Evolutionary conservation across 2,888 invertebrate genomes (phyloP).

Genomic region (Eurytoma adleriae): DNA sequence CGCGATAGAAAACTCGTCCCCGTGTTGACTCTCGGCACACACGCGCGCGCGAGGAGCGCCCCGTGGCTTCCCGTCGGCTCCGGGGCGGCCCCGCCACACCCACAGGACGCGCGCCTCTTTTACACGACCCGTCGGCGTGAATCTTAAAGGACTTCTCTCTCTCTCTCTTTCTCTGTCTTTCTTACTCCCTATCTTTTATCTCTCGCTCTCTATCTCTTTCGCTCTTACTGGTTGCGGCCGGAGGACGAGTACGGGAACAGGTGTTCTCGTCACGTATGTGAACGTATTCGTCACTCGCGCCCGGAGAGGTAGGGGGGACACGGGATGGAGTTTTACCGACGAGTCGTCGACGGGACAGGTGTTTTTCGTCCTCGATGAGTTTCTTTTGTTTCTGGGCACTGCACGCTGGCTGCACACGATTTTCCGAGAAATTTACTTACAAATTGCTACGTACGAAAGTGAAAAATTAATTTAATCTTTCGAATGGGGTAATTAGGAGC

Average conservation of each 20-base stretch:
- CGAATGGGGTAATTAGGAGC: background rate
- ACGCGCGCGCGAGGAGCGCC: background rate
- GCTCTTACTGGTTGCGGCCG: background rate
- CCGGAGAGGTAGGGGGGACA: background rate
- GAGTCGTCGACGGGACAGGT: conserved; percentile 8
- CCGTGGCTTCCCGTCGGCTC: background rate
- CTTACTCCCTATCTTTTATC: too few species aligned
- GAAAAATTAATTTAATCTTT: conserved; percentile 1
- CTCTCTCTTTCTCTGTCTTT: too few species aligned
- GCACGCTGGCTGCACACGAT: background rate
- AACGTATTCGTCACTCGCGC: conserved; percentile 19
- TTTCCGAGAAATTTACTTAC: conserved; percentile 6
- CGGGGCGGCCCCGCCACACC: conserved; percentile 9
- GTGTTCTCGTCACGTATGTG: conserved; percentile 45
- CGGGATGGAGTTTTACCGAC: background rate
- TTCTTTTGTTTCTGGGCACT: background rate
- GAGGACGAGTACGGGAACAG: conserved; percentile 22
- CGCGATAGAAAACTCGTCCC: conserved; percentile 25
- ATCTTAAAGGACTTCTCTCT: background rate
- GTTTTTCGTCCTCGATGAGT: conserved; percentile 5
- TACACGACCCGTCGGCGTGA: background rate
- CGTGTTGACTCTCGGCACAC: conserved; percentile 37
- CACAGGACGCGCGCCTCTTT: background rate
- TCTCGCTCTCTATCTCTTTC: background rate
- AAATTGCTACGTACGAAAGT: background rate